Conservation (phyloP, 2,888 invertebrate genomes). For the Apamea crenata region DNA sequence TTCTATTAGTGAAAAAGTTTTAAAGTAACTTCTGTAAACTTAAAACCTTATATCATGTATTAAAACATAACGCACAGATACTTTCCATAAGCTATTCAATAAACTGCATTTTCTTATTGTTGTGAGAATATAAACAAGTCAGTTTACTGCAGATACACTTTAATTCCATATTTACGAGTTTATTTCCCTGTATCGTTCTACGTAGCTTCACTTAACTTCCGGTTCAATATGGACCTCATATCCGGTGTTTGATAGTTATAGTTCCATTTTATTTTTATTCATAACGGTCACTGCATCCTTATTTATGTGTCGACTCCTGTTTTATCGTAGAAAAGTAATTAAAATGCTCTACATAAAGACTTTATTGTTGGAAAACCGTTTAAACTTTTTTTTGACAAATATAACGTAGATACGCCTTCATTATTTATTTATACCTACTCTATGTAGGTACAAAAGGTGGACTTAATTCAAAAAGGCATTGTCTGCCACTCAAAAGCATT, state of each 20-base stretch:
- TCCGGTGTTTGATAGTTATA: conserved; percentile 45
- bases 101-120: background rate
- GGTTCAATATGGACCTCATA: conserved; percentile 44
- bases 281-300: conserved; percentile 15
- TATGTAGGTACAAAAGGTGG: background rate
- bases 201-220: conserved; percentile 15
- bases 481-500: background rate
- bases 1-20: conserved; percentile 6
- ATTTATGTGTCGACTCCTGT: background rate
- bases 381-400: background rate
- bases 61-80: background rate
- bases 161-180: conserved; percentile 24
- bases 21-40: background rate
- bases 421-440: background rate
- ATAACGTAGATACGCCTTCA: background rate
- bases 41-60: background rate
- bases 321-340: conserved; percentile 26
- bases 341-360: background rate
- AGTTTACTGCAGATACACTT: conserved; percentile 16
- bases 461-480: background rate
- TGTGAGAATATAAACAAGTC: background rate
- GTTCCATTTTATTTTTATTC: conserved; percentile 46
- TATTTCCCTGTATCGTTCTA: conserved; percentile 18
- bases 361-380: background rate
- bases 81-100: background rate